Evolutionary conservation across 1,140 invertebrate genomes (phyloP), one percentile per base, ranked within the genome.

Genomic region (Apis cerana): DNA sequence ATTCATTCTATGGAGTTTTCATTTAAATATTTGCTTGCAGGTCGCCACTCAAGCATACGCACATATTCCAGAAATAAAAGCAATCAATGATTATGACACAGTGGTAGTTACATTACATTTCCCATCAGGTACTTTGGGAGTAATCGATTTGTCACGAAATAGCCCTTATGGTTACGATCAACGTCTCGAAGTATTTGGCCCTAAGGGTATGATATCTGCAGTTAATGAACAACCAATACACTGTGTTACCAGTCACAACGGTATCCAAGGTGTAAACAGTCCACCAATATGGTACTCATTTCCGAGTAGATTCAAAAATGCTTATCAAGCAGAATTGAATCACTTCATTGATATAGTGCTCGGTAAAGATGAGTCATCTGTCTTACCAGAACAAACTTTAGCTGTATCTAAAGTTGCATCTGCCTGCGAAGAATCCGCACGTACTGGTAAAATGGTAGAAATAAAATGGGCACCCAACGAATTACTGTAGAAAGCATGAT

Each of bases 111-210:
- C 95, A 0, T 92, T 97, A 19, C 95, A 95, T 48, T 97, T 96
- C 88, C 94, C 96, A 0, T 96, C 95, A 62, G 96, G 96, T 1
- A 94, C 95, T 2, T 84, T 97, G 15, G 96, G 94, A 2, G 92
- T 95, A 43, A 95, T 96, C 56, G 96, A 97, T 88, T 94, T 97
- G 54, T 96, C 96, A 54, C 93, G 97, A 21, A 94, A 95, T 89
- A 95, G 95, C 21, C 88, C 89, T 4, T 97, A 96, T 83, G 97
- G 96, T 3, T 97, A 97, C 82, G 96, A 97, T 84, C 96, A 97
- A 89, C 94, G 96, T 79, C 86, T 97, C 0, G 96, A 97, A 92
- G 96, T 95, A 62, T 96, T 96, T 78, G 96, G 96, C 74, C 92
- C 94, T 0, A 94, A 94, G 89, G 96, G 96, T 19, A 95, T 96